These are phyloP conservation scores for Daboia siamensis DNA, from an alignment of 2,113 vertebrate genomes.

Conservation along the genomic window DNA sequence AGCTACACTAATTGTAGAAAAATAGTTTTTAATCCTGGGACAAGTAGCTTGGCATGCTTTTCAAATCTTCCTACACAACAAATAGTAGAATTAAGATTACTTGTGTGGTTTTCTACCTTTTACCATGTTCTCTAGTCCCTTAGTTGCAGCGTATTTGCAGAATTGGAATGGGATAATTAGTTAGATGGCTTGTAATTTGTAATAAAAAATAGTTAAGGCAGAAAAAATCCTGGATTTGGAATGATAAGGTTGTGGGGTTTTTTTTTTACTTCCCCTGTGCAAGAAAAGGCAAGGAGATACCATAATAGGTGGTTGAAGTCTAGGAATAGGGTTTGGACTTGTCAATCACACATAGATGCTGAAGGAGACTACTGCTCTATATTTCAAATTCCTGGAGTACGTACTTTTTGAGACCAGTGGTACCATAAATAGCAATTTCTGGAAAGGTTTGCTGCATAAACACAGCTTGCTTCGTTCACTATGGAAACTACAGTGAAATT, in stretches of 20 bases:
- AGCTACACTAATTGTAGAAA: not conserved
- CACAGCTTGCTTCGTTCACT: not conserved
- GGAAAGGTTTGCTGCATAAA: not conserved
- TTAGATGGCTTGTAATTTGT: not conserved
- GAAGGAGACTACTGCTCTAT: not conserved
- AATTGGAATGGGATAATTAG: not conserved
- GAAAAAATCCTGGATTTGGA: not conserved
- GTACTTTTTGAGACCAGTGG: not conserved
- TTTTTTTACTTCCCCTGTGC: not conserved
- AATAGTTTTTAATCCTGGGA: not conserved
- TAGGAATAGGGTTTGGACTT: not conserved
- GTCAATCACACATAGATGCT: not conserved
- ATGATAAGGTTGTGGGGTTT: not conserved
- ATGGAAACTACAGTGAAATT: not conserved
- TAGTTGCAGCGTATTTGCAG: not conserved
- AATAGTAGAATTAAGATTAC: not conserved
- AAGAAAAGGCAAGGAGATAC: not conserved
- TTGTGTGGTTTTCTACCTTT: too few relatives aligned
- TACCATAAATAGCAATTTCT: not conserved
- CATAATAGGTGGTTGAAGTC: not conserved
- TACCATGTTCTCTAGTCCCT: not conserved
- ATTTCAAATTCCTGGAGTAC: not conserved
- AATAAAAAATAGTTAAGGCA: not conserved
- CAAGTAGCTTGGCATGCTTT: not conserved
- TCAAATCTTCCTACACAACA: not conserved